Evolutionary conservation across 2,797 vertebrate species (phyloP).

Genomic region (Octomys mimax): DNA sequence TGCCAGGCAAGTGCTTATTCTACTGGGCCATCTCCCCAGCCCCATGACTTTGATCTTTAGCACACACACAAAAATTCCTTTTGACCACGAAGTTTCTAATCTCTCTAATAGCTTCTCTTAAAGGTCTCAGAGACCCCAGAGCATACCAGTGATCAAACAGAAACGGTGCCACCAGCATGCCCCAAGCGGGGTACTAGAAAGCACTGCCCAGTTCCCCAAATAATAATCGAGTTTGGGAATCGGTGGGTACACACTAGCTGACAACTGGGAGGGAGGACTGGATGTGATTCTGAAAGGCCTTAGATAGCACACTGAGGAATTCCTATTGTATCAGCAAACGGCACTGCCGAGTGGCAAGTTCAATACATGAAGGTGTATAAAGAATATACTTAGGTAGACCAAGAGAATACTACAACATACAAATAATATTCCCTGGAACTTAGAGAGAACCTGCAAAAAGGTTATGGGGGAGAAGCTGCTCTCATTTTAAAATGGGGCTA

Average conservation of each 20-base stretch:
- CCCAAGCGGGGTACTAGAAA: slow-evolving; percentile 17
- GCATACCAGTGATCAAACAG: not conserved
- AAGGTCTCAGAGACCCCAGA: not conserved
- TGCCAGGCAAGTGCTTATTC: too few species aligned
- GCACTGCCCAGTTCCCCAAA: not conserved
- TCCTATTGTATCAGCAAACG: slow-evolving; percentile 8
- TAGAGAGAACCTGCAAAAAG: not conserved
- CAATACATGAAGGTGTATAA: not conserved
- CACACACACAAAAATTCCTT: not conserved
- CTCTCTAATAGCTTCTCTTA: not conserved
- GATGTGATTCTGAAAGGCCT: not conserved
- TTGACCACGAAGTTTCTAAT: not conserved
- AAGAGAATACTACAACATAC: not conserved
- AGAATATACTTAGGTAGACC: not conserved
- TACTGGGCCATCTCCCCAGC: too few species aligned
- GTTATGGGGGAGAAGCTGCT: not conserved
- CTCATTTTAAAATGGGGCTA: not conserved
- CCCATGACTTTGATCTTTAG: not conserved
- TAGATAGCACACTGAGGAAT: not conserved
- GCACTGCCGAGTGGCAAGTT: not conserved
- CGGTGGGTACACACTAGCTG: not conserved
- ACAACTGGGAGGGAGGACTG: not conserved
- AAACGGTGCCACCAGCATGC: not conserved
- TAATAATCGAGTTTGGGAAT: not conserved
- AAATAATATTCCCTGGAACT: not conserved